Evolutionary conservation across 2,113 vertebrate genomes (phyloP).

Genomic region (Scopus umbretta): DNA sequence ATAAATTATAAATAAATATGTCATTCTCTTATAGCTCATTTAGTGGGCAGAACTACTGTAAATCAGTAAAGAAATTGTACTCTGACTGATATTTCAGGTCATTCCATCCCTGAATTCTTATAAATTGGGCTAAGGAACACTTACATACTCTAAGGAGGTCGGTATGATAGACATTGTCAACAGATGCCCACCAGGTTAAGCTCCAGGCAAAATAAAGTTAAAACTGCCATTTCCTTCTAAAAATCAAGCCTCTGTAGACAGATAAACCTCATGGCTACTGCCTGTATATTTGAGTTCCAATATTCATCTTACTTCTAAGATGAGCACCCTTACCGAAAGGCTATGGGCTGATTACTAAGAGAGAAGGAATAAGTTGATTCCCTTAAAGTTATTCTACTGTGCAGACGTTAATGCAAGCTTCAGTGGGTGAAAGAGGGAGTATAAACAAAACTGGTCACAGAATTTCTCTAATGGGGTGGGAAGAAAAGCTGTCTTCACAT

Average conservation of each 20-base stretch:
- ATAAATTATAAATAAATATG: not conserved
- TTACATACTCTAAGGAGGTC: not conserved
- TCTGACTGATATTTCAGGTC: not conserved
- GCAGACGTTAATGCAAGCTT: not conserved
- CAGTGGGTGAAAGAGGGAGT: not conserved
- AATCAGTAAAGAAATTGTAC: not conserved
- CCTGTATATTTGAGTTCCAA: not conserved
- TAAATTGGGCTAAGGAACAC: not conserved
- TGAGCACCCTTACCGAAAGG: not conserved
- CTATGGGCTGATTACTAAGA: not conserved
- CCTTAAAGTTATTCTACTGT: not conserved
- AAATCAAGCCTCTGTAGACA: not conserved
- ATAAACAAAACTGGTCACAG: not conserved
- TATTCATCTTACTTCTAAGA: not conserved
- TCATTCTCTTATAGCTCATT: not conserved
- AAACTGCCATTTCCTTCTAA: slow-evolving; percentile 16
- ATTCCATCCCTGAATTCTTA: not conserved
- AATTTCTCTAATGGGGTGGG: not conserved
- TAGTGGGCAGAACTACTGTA: not conserved
- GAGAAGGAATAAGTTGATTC: not conserved
- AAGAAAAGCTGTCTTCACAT: not conserved
- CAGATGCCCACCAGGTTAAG: not conserved
- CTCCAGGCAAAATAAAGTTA: slow-evolving; percentile 2
- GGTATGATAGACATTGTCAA: not conserved
- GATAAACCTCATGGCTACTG: not conserved